phyloP scores from a whole-genome alignment of 2,113 vertebrate species.

The Arizona elegans region DNA sequence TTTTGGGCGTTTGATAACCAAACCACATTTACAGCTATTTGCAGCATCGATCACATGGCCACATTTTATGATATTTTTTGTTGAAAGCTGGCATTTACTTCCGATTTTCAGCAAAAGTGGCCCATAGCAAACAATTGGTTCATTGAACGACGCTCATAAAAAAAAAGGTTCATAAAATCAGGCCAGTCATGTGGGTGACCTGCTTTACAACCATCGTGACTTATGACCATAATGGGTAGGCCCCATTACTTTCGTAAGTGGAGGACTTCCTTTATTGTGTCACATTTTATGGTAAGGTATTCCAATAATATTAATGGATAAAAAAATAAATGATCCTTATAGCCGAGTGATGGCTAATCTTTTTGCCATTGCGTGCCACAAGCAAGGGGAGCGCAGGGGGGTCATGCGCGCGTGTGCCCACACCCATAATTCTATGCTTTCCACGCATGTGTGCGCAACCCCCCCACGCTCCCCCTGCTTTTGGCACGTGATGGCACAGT shows the following conservation, averaged over 20 bases:
- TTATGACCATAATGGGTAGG: background rate
- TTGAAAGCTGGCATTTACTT: background rate
- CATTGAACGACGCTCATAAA: background rate
- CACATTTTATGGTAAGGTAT: background rate
- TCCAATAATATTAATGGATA: background rate
- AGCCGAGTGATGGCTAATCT: background rate
- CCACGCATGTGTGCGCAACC: too few relatives aligned
- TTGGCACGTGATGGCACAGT: too few relatives aligned
- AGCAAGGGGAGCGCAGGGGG: too few relatives aligned
- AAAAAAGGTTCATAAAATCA: background rate
- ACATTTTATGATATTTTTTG: background rate
- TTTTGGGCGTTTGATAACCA: too few relatives aligned
- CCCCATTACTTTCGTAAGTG: background rate
- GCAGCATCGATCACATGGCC: too few relatives aligned
- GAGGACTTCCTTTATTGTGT: background rate
- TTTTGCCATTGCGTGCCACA: too few relatives aligned
- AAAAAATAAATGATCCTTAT: background rate
- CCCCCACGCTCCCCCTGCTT: too few relatives aligned
- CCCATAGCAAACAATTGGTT: background rate
- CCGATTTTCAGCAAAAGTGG: background rate
- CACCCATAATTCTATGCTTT: too few relatives aligned
- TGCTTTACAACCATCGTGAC: background rate
- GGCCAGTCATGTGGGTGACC: background rate
- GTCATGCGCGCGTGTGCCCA: too few relatives aligned
- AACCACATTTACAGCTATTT: too few relatives aligned